Conservation (phyloP, 2,888 invertebrate species). For the Anarsia innoxiella region DNA sequence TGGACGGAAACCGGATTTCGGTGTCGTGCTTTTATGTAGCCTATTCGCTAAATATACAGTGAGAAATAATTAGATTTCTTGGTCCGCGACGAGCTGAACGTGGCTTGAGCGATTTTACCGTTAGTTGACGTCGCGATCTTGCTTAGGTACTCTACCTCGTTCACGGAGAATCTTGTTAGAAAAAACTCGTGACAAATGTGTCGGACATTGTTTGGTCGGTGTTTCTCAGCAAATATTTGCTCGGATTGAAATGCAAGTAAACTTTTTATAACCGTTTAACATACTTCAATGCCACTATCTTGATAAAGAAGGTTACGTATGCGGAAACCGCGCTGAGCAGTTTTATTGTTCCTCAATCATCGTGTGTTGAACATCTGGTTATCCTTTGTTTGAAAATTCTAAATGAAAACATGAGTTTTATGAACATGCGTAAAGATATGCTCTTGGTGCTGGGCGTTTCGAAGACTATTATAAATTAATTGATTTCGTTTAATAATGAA, state of each 20-base stretch:
- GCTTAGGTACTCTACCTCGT: slow-evolving; percentile 27
- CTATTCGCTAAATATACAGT: slow-evolving; percentile 36
- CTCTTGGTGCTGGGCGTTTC: background rate
- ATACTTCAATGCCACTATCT: slow-evolving; percentile 61
- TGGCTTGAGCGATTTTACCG: slow-evolving; percentile 53
- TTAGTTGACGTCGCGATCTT: slow-evolving; percentile 51
- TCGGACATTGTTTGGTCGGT: slow-evolving; percentile 2
- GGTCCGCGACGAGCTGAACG: slow-evolving; percentile 34
- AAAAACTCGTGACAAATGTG: slow-evolving; percentile 4
- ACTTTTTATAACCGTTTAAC: slow-evolving; percentile 30
- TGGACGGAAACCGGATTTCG: slow-evolving; percentile 59
- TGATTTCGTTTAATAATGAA: slow-evolving; percentile 18
- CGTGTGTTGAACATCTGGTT: slow-evolving; percentile 40
- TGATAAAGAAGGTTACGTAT: slow-evolving; percentile 59
- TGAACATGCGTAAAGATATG: slow-evolving; percentile 6
- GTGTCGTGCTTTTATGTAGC: slow-evolving; percentile 42
- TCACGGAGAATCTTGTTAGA: slow-evolving; percentile 31
- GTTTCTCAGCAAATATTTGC: slow-evolving; percentile 12
- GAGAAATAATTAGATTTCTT: slow-evolving; percentile 35
- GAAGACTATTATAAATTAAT: slow-evolving; percentile 24
- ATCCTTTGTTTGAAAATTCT: slow-evolving; percentile 36
- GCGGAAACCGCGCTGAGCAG: slow-evolving; percentile 52
- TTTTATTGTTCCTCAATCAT: slow-evolving; percentile 56
- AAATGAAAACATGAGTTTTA: slow-evolving; percentile 17
- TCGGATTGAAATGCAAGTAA: slow-evolving; percentile 40